Evolutionary conservation across 2,888 invertebrate genomes (phyloP).

Genomic region (Sphinx pinastri): DNA sequence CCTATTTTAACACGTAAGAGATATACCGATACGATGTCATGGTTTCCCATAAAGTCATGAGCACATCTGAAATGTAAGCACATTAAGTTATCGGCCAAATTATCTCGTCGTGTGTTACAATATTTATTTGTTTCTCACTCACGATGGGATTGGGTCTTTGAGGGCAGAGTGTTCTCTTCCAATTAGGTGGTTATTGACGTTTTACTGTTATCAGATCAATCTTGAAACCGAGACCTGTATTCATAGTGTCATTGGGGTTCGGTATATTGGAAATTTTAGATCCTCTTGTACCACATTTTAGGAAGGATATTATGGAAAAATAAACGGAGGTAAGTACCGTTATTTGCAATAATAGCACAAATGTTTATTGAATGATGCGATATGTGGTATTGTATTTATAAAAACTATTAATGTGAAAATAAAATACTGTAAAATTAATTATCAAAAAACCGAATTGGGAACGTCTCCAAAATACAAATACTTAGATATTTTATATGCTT

Average conservation of each 20-base stretch:
- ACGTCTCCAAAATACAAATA: constrained; percentile 1
- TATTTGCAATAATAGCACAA: no score
- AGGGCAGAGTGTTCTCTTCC: constrained; percentile 77
- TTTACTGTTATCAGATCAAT: constrained; percentile 81
- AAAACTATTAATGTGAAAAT: neutral
- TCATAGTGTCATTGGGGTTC: constrained; percentile 53
- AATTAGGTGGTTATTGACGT: constrained; percentile 84
- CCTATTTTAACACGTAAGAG: constrained; percentile 30
- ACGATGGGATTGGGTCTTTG: constrained; percentile 65
- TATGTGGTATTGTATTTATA: neutral
- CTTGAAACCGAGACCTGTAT: constrained; percentile 69
- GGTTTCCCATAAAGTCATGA: constrained; percentile 82
- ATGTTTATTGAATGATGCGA: no score
- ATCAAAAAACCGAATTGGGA: constrained; percentile 22
- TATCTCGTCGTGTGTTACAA: constrained; percentile 80
- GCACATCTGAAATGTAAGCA: constrained; percentile 83
- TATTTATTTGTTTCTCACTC: constrained; percentile 83
- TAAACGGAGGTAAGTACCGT: no score
- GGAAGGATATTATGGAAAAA: no score
- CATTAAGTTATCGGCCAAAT: constrained; percentile 81
- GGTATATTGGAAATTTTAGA: neutral
- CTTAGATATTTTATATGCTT: constrained; percentile 20
- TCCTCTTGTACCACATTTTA: neutral
- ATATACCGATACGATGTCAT: constrained; percentile 59
- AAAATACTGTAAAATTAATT: constrained; percentile 24